Evolutionary conservation across 2,113 vertebrate genomes (phyloP).

Genomic region (Sander vitreus): DNA sequence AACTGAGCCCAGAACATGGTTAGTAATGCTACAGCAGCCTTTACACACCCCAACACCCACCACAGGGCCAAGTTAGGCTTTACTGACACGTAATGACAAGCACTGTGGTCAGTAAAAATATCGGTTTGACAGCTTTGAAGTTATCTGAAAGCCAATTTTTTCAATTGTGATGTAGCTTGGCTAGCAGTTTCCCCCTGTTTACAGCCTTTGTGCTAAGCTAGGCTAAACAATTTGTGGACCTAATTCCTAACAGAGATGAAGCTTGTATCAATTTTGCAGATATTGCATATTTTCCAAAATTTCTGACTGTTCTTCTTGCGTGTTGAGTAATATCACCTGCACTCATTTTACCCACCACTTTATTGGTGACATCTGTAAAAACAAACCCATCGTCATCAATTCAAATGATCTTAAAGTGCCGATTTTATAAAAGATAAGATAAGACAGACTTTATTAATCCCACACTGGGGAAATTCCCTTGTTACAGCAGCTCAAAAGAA

Average conservation of each 20-base stretch:
- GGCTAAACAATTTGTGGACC: not conserved
- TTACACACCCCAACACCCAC: not conserved
- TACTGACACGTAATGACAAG: slow-evolving; percentile 21
- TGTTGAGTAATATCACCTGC: not conserved
- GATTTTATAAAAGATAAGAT: too few species aligned
- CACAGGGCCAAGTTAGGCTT: not conserved
- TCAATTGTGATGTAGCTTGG: not conserved
- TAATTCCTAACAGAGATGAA: not conserved
- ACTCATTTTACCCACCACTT: not conserved
- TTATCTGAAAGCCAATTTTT: not conserved
- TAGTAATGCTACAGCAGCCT: not conserved
- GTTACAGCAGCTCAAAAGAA: too few species aligned
- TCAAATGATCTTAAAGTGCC: too few species aligned
- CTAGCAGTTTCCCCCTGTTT: not conserved
- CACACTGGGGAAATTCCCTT: too few species aligned
- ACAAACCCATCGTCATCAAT: too few species aligned
- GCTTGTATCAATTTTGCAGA: not conserved
- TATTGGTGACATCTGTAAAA: not conserved
- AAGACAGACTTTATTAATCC: too few species aligned
- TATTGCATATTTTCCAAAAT: not conserved
- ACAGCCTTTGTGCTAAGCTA: not conserved
- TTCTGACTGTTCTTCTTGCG: not conserved
- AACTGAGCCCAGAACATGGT: not conserved
- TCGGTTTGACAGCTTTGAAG: not conserved
- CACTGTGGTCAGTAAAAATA: not conserved